Base-by-base conservation (phyloP, 53 echinoderm and acorn worm species). In the Hippasteria phrygiana region DNA sequence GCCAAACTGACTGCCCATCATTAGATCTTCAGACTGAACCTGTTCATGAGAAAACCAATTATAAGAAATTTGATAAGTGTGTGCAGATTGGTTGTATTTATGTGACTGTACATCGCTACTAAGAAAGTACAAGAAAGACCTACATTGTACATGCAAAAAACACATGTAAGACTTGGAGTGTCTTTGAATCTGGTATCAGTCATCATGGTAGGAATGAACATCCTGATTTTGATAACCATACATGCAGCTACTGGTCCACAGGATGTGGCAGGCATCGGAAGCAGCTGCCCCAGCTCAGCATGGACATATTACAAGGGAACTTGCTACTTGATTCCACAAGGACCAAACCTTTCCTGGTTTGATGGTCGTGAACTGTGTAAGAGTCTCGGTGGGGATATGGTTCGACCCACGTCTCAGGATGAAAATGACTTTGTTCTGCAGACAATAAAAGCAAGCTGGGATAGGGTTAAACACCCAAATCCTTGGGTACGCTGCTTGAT, bases 381-480 rank as follows among this genome's bases (percentile, higher is more conserved):
- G 32, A 67, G 36, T 32, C 69, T 67, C 3, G 69, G 35, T 8
- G 69, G 69, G 69, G 69, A 35, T 35, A 35, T 67, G 69, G 69
- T 67, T 34, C 69, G 32, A 26, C 69, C 69, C 13, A 3, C 13
- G 11, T 3, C 35, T 17, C 35, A 36, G 36, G 69, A 67, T 12
- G 69, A 67, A 37, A 67, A 67, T 67, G 69, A 67, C 69, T 67
- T 67, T 67, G 69, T 67, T 10, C 37, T 33, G 35, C 69, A 67
- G 69, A 35, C 32, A 26, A 35, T 67, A 67, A 11, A 3, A 22
- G 35, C 69, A 67, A 18, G 27, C 32, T 67, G 34, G 34, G 34
- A 36, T 67, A 13, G 27, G 11, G 69, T 16, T 20, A 67, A 7
- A 35, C 16, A 67, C 27, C 37, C 69, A 1, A 67, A 67, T 18